Percentiles rank a stretch among this genome's conserved stretches.
phyloP scores from a whole-genome alignment of 2,888 invertebrate genomes.

The Argyra leucocephala region DNA sequence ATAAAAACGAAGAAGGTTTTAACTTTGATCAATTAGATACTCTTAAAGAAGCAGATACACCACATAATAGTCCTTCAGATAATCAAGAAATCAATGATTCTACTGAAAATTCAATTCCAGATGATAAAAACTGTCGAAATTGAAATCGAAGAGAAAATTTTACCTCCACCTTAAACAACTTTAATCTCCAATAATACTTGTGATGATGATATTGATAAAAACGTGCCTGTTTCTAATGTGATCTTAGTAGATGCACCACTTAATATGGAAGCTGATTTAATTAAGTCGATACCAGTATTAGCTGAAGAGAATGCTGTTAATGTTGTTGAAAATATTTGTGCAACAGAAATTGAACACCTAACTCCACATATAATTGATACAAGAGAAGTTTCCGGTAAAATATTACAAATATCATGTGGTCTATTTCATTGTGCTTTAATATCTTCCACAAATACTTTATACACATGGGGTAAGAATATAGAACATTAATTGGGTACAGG shows the following conservation, averaged over 20 bases:
- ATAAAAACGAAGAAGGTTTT: background rate
- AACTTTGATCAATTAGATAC: slow-evolving; percentile 12
- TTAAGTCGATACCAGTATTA: too few relatives aligned
- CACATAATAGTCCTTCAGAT: background rate
- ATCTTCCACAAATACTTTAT: slow-evolving; percentile 60
- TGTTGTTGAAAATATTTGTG: background rate
- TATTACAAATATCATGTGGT: slow-evolving; percentile 54
- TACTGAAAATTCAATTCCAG: background rate
- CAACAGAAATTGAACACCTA: slow-evolving; percentile 45
- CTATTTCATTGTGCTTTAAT: slow-evolving; percentile 73
- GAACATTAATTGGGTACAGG: slow-evolving; percentile 74
- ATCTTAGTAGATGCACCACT: background rate
- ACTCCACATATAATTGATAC: slow-evolving; percentile 55
- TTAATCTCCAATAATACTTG: too few relatives aligned
- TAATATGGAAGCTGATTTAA: background rate
- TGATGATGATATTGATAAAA: too few relatives aligned
- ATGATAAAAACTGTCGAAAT: background rate
- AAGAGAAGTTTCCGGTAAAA: slow-evolving; percentile 48
- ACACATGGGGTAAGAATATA: slow-evolving; percentile 80
- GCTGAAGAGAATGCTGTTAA: background rate
- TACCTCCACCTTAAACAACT: too few relatives aligned
- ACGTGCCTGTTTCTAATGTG: background rate
- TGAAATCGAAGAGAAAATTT: background rate
- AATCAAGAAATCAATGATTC: background rate
- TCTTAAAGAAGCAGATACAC: background rate